Base-by-base conservation (phyloP, 2,797 vertebrate genomes). In the Phoeniculus purpureus region DNA sequence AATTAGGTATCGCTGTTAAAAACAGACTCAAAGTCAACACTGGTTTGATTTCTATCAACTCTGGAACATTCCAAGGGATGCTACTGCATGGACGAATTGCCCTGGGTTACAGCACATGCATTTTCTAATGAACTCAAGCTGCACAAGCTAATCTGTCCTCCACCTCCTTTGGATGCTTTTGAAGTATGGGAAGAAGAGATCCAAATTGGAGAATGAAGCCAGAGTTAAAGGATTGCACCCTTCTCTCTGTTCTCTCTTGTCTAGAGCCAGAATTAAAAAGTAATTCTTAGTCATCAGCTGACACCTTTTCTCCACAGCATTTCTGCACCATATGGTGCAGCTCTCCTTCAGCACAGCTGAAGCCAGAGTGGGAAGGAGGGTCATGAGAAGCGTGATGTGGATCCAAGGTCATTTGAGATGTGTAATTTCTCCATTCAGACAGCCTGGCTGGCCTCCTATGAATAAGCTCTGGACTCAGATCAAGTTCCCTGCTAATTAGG, bases 11-110 rank as follows among this genome's bases (percentile, higher is more conserved):
- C 52, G 17, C 25, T 23, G 23, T 34, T 82, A 54, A 64, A 84
- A 82, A 5, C 47, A 61, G 72, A 51, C n/a, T 82, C 25, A 10
- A 60, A 90, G 54, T 43, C 82, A 89, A 51, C 50, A 27, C 16
- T 27, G 45, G 29, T 59, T 51, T 34, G 59, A 55, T 78, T 90
- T 72, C 68, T 45, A 65, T 50, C 13, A 19, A 37, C 51, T 68
- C 32, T 23, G 23, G 51, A 11, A n/a, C 0, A 0, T 32, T 64
- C n/a, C 48, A 58, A 60, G 29, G 0, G 1, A 29, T 21, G 29
- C 27, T 22, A 64, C 1, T 26, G 45, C 45, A 7, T 0, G 29
- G 58, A 26, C 20, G 60, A 45, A 45, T 15, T 1, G 0, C 51
- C 25, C 4, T 2, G 29, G 8, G 34, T 72, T 55, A 25, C 21